Percentiles rank a stretch among this genome's conserved stretches.
Conservation (phyloP, 2,888 invertebrate genomes). For the Netelia virgata region DNA sequence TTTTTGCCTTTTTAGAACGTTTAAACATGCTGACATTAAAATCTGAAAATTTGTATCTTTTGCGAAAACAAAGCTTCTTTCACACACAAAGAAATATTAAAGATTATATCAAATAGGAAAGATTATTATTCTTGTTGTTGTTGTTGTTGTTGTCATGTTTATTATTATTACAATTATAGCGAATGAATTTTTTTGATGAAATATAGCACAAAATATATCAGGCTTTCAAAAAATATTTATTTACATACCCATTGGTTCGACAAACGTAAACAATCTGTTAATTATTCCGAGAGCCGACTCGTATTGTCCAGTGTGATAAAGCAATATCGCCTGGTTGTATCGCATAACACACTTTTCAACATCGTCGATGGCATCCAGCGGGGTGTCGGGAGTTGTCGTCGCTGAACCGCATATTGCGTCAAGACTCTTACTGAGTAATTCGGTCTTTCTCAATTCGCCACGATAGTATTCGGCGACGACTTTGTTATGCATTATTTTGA, state of each 20-base stretch:
- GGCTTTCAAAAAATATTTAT: too few species aligned
- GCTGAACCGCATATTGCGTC: conserved; percentile 86
- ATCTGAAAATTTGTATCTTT: too few species aligned
- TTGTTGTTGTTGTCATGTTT: too few species aligned
- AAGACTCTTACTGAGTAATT: conserved; percentile 90
- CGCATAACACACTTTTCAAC: conserved; percentile 89
- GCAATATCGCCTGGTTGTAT: conserved; percentile 92
- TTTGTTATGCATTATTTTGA: conserved; percentile 93
- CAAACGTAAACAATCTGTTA: conserved; percentile 88
- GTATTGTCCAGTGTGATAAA: conserved; percentile 92
- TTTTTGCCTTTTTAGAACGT: too few species aligned
- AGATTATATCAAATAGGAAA: conserved; percentile 13
- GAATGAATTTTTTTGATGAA: too few species aligned
- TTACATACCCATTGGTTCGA: conserved; percentile 89
- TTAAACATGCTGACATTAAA: too few species aligned
- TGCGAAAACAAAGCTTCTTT: neutral
- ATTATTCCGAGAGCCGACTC: conserved; percentile 88
- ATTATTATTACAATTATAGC: too few species aligned
- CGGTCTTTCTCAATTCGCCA: conserved; percentile 90
- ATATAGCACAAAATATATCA: neutral
- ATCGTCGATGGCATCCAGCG: conserved; percentile 87
- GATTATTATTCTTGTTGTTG: neutral
- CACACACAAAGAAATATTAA: neutral
- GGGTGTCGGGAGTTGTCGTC: conserved; percentile 82
- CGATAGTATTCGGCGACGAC: conserved; percentile 93